Base-by-base conservation (phyloP, 1,140 invertebrate genomes). In the Drosophila cardini region DNA sequence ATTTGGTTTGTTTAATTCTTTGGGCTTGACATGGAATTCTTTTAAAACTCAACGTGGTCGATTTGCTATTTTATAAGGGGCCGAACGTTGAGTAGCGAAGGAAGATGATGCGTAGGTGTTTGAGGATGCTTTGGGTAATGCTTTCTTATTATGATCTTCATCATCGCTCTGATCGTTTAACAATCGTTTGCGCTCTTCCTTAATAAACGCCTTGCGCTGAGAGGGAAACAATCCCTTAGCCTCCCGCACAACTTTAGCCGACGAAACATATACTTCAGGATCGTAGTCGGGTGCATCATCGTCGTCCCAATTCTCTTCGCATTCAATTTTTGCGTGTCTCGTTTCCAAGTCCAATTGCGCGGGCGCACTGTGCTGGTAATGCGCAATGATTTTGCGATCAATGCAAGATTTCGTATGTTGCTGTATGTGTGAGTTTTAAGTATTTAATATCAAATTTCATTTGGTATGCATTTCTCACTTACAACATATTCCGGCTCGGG, bases 231-330 rank as follows among this genome's bases (percentile, higher is more conserved):
- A 18, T 1, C 86, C 85, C 18, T 48, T 61, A 2, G 86, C 65
- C n/a, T 78, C 72, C 0, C 85, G 68, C 0, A 90, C 72, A 21
- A 90, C 62, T 4, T 90, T 85, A 1, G 78, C 82, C 4, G 1
- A 50, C 4, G 78, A 10, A 21, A 55, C 90, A 30, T 90, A 90
- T 6, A 18, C n/a, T 53, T 80, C 42, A 0, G 86, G 86, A 69
- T 90, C 38, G 9, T 90, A 90, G 7, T 76, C 84, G 1, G 63
- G 60, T 5, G 36, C 64, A 38, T 75, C 21, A 2, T 65, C 79
- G 18, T 90, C 65, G 38, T 90, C 86, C 86, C 86, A 90, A 52
- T 90, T 87, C 8, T 90, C 86, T 16, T 87, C 87, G 0, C 63
- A 42, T 34, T 78, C 80, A 8, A 90, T 89, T 45, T 69, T 87